Conservation (phyloP, 1,140 invertebrate species). For the Solenopsis invicta region DNA sequence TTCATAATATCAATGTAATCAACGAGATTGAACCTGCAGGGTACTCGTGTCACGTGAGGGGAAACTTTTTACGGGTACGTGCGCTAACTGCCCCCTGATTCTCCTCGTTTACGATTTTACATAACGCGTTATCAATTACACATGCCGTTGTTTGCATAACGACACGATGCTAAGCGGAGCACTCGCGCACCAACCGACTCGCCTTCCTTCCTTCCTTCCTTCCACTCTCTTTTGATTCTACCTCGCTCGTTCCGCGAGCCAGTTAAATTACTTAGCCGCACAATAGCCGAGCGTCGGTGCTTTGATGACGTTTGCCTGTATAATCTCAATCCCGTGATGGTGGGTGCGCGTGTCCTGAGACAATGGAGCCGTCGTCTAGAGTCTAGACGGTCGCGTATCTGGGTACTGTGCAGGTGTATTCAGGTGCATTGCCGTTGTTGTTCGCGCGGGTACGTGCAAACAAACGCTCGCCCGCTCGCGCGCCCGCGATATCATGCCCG, state of each 20-base stretch:
- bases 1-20: constrained; percentile 41
- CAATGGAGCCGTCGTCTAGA: constrained; percentile 54
- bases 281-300: constrained; percentile 26
- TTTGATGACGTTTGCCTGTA: constrained; percentile 55
- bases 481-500: constrained; percentile 50
- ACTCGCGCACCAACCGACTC: background rate
- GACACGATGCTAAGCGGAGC: background rate
- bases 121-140: constrained; percentile 41
- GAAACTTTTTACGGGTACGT: constrained; percentile 4
- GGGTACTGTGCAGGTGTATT: constrained; percentile 43
- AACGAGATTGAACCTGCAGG: constrained; percentile 37
- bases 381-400: constrained; percentile 49
- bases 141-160: background rate
- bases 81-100: constrained; percentile 12
- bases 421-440: constrained; percentile 29
- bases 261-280: constrained; percentile 59
- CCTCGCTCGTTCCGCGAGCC: background rate
- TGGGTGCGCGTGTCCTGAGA: constrained; percentile 58
- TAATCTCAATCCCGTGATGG: constrained; percentile 52
- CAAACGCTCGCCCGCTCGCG: background rate
- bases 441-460: background rate
- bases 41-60: background rate
- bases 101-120: background rate
- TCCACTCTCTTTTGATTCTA: background rate
- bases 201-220: background rate